phyloP scores from a whole-genome alignment of 1,140 invertebrate genomes.

The Cataglyphis hispanica region DNA sequence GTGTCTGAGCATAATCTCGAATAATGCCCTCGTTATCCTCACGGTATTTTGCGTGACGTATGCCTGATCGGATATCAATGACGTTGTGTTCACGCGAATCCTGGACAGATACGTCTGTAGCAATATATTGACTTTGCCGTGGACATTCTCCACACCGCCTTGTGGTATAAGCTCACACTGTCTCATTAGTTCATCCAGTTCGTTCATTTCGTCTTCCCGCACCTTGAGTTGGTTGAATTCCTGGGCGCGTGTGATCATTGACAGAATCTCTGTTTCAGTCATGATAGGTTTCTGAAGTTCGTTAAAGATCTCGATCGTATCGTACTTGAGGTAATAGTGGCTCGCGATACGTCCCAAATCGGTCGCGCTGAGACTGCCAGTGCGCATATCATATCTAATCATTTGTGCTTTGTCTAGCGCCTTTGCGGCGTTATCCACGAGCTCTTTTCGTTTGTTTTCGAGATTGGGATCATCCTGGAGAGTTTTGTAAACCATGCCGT shows the following conservation, averaged over 20 bases:
- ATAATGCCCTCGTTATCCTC: conserved; percentile 96
- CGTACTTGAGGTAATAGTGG: conserved; percentile 99
- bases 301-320: conserved; percentile 97
- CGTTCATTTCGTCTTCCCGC: conserved; percentile 97
- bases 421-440: conserved; percentile 93
- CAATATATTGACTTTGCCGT: conserved; percentile 99
- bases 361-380: conserved; percentile 93
- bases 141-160: conserved; percentile 95
- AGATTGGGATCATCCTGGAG: conserved; percentile 93
- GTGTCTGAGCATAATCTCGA: conserved; percentile 96
- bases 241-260: conserved; percentile 95
- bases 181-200: conserved; percentile 92
- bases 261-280: conserved; percentile 95
- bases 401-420: conserved; percentile 97
- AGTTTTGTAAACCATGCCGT: conserved; percentile 92
- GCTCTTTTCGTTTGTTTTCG: conserved; percentile 90
- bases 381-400: conserved; percentile 95
- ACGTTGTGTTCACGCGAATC: conserved; percentile 93
- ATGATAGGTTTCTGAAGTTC: conserved; percentile 92
- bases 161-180: conserved; percentile 92
- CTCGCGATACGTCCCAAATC: conserved; percentile 98
- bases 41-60: conserved; percentile 98
- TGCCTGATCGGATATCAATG: conserved; percentile 96
- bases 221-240: conserved; percentile 99
- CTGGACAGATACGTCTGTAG: conserved; percentile 96